Evolutionary conservation across 2,113 vertebrate genomes (phyloP).

Genomic region (Sinocyclocheilus maitianheensis): DNA sequence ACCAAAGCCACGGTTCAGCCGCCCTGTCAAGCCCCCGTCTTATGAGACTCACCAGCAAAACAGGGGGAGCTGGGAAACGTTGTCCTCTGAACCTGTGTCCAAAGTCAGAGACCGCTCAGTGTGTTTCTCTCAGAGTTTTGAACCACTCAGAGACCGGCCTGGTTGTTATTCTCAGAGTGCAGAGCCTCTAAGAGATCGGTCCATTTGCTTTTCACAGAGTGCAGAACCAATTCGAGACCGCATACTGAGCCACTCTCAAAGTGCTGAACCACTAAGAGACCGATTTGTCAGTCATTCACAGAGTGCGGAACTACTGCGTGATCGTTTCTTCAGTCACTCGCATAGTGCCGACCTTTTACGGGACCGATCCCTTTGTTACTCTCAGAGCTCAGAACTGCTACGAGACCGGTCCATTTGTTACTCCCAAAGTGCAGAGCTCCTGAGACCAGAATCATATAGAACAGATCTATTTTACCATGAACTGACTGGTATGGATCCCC

Average conservation of each 20-base stretch:
- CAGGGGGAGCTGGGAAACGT: too few relatives aligned
- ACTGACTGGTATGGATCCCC: constrained; percentile 85
- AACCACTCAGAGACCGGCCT: too few relatives aligned
- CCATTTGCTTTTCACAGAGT: too few relatives aligned
- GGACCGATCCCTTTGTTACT: constrained; percentile 60
- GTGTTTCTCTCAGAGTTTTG: too few relatives aligned
- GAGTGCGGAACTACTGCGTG: constrained; percentile 56
- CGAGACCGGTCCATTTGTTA: constrained; percentile 75
- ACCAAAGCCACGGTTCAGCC: too few relatives aligned
- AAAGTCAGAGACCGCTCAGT: too few relatives aligned
- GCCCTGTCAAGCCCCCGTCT: too few relatives aligned
- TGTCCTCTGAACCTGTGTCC: too few relatives aligned
- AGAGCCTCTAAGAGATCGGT: too few relatives aligned
- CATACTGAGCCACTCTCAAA: constrained; percentile 12
- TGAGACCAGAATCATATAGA: constrained; percentile 74
- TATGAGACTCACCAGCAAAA: too few relatives aligned
- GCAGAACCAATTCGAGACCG: too few relatives aligned
- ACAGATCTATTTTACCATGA: constrained; percentile 82
- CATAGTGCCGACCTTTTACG: constrained; percentile 58
- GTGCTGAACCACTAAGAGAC: constrained; percentile 58
- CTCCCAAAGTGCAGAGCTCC: constrained; percentile 74
- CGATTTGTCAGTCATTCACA: constrained; percentile 59
- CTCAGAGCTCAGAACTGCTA: constrained; percentile 75
- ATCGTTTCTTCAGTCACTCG: constrained; percentile 58
- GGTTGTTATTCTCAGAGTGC: too few relatives aligned